Conservation (phyloP, 2,113 vertebrate genomes). For the Hippopotamus amphibius region DNA sequence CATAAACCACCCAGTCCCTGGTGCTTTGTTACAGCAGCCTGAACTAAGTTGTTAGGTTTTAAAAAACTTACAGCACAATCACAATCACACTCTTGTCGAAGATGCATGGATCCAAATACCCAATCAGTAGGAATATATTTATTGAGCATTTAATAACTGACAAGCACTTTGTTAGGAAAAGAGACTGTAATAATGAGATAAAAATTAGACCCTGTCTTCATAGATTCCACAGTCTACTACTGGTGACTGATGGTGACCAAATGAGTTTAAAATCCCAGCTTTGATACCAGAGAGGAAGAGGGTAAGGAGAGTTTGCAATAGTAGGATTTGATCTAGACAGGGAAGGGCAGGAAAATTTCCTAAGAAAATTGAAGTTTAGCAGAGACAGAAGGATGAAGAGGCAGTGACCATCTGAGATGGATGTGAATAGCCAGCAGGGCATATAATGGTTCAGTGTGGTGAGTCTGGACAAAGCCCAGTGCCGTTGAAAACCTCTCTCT, state of each 20-base stretch:
- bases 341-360: background rate
- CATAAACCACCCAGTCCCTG: background rate
- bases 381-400: background rate
- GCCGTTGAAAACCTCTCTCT: background rate
- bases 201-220: background rate
- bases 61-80: background rate
- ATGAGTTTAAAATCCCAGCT: background rate
- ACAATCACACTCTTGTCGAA: background rate
- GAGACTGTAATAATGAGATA: background rate
- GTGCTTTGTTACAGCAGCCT: background rate
- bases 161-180: background rate
- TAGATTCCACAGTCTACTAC: background rate
- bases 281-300: background rate
- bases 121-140: background rate
- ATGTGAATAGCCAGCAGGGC: background rate
- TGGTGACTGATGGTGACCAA: background rate
- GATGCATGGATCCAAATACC: background rate
- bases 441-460: rapidly evolving
- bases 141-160: background rate
- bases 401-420: background rate
- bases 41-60: background rate
- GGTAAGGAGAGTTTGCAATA: background rate
- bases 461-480: background rate
- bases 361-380: background rate
- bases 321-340: background rate